phyloP scores from a whole-genome alignment of 2,888 invertebrate species.

The Eustalomyia histrio region DNA sequence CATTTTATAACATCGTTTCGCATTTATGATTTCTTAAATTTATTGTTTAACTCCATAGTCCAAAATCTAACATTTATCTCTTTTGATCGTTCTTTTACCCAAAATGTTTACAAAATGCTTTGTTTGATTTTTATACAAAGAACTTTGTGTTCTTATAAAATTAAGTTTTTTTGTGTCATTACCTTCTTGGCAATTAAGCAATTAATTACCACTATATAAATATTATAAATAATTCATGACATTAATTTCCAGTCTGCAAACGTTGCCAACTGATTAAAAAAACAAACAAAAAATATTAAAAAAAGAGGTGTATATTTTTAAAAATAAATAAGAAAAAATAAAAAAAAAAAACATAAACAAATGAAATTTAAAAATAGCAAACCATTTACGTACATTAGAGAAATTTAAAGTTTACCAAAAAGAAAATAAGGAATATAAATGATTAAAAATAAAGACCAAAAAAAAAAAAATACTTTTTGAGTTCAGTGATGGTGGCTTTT shows the following conservation, averaged over 20 bases:
- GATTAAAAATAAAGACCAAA: neutral
- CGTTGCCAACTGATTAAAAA: neutral
- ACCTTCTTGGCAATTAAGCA: neutral
- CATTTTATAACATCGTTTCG: too few species aligned
- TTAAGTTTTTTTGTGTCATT: too few species aligned
- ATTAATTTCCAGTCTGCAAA: conserved; percentile 1
- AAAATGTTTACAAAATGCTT: neutral
- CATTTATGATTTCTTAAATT: too few species aligned
- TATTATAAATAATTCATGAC: conserved; percentile 38
- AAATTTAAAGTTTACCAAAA: neutral
- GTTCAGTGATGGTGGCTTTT: too few species aligned
- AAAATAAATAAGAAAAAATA: too few species aligned
- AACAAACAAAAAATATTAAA: conserved; percentile 17
- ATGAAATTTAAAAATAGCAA: conserved; percentile 2
- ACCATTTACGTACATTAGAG: conserved; percentile 9
- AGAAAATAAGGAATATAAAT: neutral
- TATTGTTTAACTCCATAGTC: neutral
- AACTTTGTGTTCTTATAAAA: neutral
- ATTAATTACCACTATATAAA: neutral
- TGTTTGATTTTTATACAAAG: neutral
- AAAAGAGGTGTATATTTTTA: neutral
- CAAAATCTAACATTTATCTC: neutral
- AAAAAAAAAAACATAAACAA: conserved; percentile 4
- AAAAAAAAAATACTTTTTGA: neutral
- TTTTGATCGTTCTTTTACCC: neutral